These are phyloP conservation scores for Entomobrya multifasciata DNA, from an alignment of 2,888 invertebrate species.

Conservation along the genomic window DNA sequence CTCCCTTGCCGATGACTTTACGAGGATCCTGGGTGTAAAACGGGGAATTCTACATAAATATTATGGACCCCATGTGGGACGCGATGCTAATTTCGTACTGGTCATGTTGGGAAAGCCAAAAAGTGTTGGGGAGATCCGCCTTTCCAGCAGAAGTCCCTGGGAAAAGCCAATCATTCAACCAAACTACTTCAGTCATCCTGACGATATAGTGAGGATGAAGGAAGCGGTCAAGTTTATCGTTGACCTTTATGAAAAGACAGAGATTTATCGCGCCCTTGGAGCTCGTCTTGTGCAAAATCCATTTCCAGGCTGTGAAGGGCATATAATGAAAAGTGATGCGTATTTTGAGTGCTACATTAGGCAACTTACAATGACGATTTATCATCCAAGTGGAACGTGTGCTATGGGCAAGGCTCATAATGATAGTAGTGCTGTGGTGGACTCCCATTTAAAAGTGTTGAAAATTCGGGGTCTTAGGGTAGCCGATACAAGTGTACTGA, in stretches of 20 bases:
- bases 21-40: constrained; percentile 67
- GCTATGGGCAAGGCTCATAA: constrained; percentile 71
- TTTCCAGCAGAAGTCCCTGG: constrained; percentile 68
- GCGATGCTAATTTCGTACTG: constrained; percentile 74
- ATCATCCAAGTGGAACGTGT: constrained; percentile 75
- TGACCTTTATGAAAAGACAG: constrained; percentile 72
- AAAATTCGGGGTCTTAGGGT: constrained; percentile 72
- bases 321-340: constrained; percentile 67
- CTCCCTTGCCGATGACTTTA: constrained; percentile 70
- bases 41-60: constrained; percentile 71
- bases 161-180: constrained; percentile 75
- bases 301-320: constrained; percentile 74
- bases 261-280: constrained; percentile 66
- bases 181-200: constrained; percentile 73
- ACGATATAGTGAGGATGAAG: constrained; percentile 72
- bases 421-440: constrained; percentile 72
- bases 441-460: constrained; percentile 75
- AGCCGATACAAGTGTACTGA: constrained; percentile 70
- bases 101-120: constrained; percentile 72
- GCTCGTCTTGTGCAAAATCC: constrained; percentile 63
- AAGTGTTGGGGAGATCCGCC: constrained; percentile 71
- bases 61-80: constrained; percentile 71
- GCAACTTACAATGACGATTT: constrained; percentile 73
- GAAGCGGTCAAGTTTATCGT: constrained; percentile 74
- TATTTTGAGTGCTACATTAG: constrained; percentile 77